Conservation (phyloP, 1,140 invertebrate genomes). For the Pseudobourletiella spinata region DNA sequence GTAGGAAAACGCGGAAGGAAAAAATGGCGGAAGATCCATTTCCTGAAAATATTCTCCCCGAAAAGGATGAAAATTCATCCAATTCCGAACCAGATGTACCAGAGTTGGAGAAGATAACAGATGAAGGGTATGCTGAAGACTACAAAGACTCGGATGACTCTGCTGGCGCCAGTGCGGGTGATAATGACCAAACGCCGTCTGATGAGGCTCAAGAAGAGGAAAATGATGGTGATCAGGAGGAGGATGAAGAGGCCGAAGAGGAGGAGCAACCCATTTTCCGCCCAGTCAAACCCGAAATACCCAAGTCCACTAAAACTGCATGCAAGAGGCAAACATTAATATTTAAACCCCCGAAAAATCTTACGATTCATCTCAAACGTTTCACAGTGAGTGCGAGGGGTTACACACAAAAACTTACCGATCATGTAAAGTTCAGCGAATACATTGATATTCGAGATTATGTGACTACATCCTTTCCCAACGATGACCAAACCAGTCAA, state of each 20-base stretch:
- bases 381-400: slow-evolving; percentile 59
- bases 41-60: background rate
- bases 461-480: background rate
- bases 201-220: slow-evolving; percentile 5
- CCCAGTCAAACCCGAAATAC: slow-evolving; percentile 47
- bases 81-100: background rate
- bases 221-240: slow-evolving; percentile 23
- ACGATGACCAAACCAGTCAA: background rate
- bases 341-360: slow-evolving; percentile 76
- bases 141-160: slow-evolving; percentile 20
- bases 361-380: slow-evolving; percentile 90
- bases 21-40: slow-evolving; percentile 6
- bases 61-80: background rate
- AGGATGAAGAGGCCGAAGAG: slow-evolving; percentile 17
- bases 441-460: slow-evolving; percentile 5
- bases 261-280: slow-evolving; percentile 39
- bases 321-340: slow-evolving; percentile 49
- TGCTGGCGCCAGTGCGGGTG: slow-evolving; percentile 30
- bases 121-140: slow-evolving; percentile 10
- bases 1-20: background rate
- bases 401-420: slow-evolving; percentile 64
- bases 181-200: slow-evolving; percentile 34
- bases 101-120: background rate
- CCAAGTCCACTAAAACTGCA: slow-evolving; percentile 73
- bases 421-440: slow-evolving; percentile 66